Evolutionary conservation across 2,888 invertebrate genomes (phyloP).

Genomic region (Tribolium freemani): DNA sequence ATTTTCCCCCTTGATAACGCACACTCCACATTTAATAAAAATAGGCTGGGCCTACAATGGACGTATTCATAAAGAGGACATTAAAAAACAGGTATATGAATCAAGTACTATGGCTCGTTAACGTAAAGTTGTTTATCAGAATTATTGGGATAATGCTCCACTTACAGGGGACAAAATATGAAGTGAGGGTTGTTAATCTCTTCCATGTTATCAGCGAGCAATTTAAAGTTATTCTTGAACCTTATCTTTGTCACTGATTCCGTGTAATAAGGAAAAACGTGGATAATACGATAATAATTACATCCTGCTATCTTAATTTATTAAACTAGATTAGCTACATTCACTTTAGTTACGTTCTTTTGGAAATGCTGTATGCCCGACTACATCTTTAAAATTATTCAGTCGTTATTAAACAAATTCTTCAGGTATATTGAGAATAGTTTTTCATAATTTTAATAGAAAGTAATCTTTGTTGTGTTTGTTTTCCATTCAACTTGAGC

Average conservation of each 20-base stretch:
- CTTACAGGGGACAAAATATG: slow-evolving; percentile 8
- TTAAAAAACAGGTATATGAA: neutral
- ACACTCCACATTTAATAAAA: neutral
- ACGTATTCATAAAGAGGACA: neutral
- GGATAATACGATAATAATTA: slow-evolving; percentile 33
- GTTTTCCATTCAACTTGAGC: neutral
- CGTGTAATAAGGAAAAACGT: slow-evolving; percentile 27
- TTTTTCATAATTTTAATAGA: neutral
- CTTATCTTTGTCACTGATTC: slow-evolving; percentile 24
- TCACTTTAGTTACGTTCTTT: neutral
- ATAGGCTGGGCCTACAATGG: neutral
- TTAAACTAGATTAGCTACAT: slow-evolving; percentile 22
- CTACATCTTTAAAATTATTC: neutral
- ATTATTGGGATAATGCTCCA: slow-evolving; percentile 4
- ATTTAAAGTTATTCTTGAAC: slow-evolving; percentile 21
- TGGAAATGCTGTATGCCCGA: neutral
- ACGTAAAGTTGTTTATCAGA: neutral
- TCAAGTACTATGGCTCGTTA: neutral
- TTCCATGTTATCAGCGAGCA: slow-evolving; percentile 17
- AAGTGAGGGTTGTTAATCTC: slow-evolving; percentile 15
- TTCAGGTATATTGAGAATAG: neutral
- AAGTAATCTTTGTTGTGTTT: neutral
- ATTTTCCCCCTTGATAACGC: neutral
- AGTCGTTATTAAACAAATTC: neutral
- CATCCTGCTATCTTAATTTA: slow-evolving; percentile 31